Evolutionary conservation across 2,888 invertebrate species (phyloP).

Genomic region (Calameuta pallipes): DNA sequence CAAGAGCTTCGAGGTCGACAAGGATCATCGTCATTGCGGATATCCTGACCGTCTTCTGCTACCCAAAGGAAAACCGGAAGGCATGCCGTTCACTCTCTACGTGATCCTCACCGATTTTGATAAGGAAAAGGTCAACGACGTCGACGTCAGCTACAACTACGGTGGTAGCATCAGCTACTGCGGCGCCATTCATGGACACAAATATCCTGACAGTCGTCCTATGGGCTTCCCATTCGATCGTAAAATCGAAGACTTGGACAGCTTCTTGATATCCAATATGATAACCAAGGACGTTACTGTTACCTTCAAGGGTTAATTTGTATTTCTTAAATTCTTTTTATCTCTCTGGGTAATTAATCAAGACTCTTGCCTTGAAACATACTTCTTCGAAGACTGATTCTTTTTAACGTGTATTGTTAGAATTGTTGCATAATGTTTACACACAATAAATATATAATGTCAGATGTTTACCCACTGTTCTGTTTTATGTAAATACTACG

Average conservation of each 20-base stretch:
- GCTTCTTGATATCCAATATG: slow-evolving; percentile 75
- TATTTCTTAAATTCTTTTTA: neutral
- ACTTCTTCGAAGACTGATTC: neutral
- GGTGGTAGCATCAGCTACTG: slow-evolving; percentile 67
- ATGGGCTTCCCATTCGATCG: slow-evolving; percentile 80
- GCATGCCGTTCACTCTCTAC: slow-evolving; percentile 73
- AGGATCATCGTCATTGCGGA: slow-evolving; percentile 72
- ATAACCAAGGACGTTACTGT: slow-evolving; percentile 73
- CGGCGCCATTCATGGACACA: slow-evolving; percentile 69
- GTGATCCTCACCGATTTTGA: slow-evolving; percentile 70
- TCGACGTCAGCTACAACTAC: slow-evolving; percentile 67
- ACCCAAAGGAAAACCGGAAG: slow-evolving; percentile 75
- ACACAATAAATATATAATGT: neutral
- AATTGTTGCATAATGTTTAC: neutral
- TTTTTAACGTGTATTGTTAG: neutral
- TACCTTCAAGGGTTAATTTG: slow-evolving; percentile 69
- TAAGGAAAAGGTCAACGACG: slow-evolving; percentile 59
- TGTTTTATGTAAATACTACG: neutral
- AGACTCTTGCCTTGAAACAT: neutral
- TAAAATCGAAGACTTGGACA: slow-evolving; percentile 68
- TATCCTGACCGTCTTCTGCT: slow-evolving; percentile 77
- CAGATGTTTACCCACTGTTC: neutral
- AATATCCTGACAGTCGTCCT: slow-evolving; percentile 72
- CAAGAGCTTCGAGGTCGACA: slow-evolving; percentile 68
- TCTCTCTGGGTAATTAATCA: neutral